Evolutionary conservation across 1,140 invertebrate genomes (phyloP).

Genomic region (Diprion similis): DNA sequence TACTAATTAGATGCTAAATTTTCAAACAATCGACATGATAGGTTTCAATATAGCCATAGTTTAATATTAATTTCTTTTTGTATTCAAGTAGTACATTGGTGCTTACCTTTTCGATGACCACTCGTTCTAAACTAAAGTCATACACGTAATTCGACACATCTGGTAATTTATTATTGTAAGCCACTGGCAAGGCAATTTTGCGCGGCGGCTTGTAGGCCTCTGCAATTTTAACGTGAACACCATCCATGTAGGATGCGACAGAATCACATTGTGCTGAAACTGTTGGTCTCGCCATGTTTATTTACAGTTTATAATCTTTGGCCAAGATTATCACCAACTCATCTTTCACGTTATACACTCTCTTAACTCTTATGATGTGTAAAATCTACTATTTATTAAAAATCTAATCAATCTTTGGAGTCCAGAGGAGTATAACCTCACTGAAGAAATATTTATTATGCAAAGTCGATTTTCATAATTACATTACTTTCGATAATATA

Average conservation of each 20-base stretch:
- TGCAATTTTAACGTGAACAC: conserved; percentile 85
- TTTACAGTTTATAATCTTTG: neutral
- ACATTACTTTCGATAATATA: neutral
- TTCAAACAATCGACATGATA: too few relatives aligned
- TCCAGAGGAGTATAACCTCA: neutral
- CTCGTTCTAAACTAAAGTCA: conserved; percentile 76
- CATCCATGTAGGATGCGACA: conserved; percentile 75
- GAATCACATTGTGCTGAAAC: conserved; percentile 48
- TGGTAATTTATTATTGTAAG: conserved; percentile 67
- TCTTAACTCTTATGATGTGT: neutral
- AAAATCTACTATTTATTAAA: neutral
- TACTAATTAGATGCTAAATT: neutral
- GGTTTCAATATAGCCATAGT: too few relatives aligned
- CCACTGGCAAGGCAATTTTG: conserved; percentile 72
- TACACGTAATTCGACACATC: conserved; percentile 66
- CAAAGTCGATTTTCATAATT: neutral
- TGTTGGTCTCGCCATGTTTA: conserved; percentile 46
- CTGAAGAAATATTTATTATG: neutral
- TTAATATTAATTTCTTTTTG: too few relatives aligned
- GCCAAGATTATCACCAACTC: conserved; percentile 6
- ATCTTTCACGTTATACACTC: conserved; percentile 16
- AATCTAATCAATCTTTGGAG: neutral
- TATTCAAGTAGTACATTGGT: too few relatives aligned
- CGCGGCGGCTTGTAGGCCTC: conserved; percentile 83
- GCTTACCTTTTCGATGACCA: conserved; percentile 68